Evolutionary conservation across 2,888 invertebrate species (phyloP).

Genomic region (Sympetrum striolatum): DNA sequence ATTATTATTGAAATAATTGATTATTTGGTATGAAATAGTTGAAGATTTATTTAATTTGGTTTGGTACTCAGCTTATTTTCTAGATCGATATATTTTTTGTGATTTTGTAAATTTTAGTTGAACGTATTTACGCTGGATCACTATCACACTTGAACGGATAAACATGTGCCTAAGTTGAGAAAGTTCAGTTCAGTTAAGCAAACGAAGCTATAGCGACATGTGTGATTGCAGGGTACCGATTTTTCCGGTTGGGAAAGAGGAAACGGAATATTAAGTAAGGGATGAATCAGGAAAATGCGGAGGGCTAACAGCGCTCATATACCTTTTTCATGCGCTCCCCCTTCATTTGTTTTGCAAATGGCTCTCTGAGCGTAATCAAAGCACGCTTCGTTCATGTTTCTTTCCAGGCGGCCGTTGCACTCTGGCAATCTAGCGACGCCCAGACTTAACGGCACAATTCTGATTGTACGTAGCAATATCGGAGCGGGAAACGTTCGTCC

Average conservation of each 20-base stretch:
- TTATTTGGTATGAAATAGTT: no score
- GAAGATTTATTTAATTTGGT: no score
- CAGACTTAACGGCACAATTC: not conserved
- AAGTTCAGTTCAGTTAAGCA: no score
- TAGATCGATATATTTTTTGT: no score
- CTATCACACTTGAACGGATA: no score
- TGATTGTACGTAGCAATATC: not conserved
- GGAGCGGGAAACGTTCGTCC: not conserved
- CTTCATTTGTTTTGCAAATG: conserved; percentile 28
- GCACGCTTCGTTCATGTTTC: not conserved
- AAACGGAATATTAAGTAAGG: not conserved
- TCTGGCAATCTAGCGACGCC: not conserved
- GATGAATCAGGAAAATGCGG: not conserved
- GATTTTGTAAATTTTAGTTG: no score
- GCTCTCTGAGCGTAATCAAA: not conserved
- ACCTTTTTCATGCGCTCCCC: not conserved
- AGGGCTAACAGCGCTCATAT: not conserved
- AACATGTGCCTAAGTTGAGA: no score
- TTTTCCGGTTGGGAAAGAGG: not conserved
- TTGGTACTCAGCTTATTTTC: no score
- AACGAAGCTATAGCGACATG: no score
- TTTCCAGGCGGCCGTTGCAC: not conserved
- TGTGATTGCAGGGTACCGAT: no score
- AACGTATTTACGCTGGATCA: no score
- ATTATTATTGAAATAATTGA: no score